These are phyloP conservation scores for Pseudonaja textilis DNA, from an alignment of 2,113 vertebrate genomes.

Conservation along the genomic window DNA sequence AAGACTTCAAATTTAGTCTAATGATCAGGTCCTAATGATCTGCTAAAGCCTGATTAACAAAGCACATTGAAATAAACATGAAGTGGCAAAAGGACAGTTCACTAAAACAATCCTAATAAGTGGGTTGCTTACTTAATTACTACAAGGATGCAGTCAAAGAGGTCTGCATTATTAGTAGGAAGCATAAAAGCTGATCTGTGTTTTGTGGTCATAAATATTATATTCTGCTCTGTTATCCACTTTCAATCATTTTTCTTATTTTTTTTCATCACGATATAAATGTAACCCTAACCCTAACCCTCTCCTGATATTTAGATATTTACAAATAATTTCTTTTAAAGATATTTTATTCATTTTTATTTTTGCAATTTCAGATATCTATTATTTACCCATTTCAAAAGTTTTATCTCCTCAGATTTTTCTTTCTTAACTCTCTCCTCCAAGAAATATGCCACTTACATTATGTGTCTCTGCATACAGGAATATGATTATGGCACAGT, in stretches of 20 bases:
- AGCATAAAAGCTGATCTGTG: slow-evolving; percentile 11
- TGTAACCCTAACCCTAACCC: not conserved
- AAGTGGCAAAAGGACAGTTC: slow-evolving; percentile 44
- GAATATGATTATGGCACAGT: not conserved
- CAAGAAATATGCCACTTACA: not conserved
- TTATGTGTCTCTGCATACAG: not conserved
- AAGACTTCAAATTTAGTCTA: slow-evolving; percentile 47
- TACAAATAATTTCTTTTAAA: not conserved
- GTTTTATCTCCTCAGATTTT: not conserved
- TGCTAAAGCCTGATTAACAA: slow-evolving; percentile 35
- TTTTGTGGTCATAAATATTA: not conserved
- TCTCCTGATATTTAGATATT: not conserved
- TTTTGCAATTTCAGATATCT: not conserved
- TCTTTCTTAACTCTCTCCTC: not conserved
- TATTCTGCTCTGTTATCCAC: not conserved
- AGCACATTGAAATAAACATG: slow-evolving; percentile 16
- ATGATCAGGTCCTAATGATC: slow-evolving; percentile 37
- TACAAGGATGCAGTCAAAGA: slow-evolving; percentile 24
- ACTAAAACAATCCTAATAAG: slow-evolving; percentile 19
- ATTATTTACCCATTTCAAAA: not conserved
- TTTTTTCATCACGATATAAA: slow-evolving; percentile 11
- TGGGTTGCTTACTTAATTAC: slow-evolving; percentile 35
- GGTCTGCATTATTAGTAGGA: slow-evolving; percentile 20
- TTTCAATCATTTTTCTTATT: not conserved
- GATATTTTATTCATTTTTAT: not conserved